Percentiles rank a stretch among this genome's conserved stretches.
Evolutionary conservation across 2,113 vertebrate genomes (phyloP).

Genomic region (Phainopepla nitens): DNA sequence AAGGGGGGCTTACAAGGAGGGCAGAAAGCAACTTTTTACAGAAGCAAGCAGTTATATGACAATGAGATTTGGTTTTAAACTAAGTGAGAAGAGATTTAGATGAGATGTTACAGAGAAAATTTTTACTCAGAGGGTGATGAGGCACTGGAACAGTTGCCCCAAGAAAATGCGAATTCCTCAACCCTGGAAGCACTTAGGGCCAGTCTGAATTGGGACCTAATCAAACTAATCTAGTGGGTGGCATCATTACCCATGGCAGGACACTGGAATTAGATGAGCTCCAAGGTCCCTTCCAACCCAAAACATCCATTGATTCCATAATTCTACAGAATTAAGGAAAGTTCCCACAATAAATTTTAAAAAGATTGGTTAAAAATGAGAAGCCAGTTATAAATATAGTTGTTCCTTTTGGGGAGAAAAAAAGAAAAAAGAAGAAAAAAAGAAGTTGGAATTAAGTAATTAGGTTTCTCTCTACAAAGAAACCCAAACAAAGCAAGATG

Average conservation of each 20-base stretch:
- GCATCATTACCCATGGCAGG: neutral
- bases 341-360: neutral
- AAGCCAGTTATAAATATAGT: neutral
- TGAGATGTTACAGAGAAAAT: neutral
- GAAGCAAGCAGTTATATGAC: neutral
- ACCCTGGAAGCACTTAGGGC: neutral
- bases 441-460: neutral
- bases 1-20: neutral
- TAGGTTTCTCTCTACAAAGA: neutral
- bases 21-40: neutral
- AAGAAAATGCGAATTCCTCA: neutral
- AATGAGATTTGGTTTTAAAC: neutral
- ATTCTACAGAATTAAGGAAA: neutral
- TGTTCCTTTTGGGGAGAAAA: neutral
- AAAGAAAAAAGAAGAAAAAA: neutral
- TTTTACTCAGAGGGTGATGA: neutral
- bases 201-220: neutral
- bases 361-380: neutral
- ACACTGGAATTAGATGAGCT: neutral
- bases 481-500: rapidly evolving
- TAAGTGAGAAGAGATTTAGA: neutral
- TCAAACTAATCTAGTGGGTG: neutral
- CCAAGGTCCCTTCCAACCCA: neutral
- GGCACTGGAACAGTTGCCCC: too few relatives aligned
- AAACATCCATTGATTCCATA: neutral